phyloP scores from a whole-genome alignment of 2,888 invertebrate genomes.

The Oscheius myriophilus region DNA sequence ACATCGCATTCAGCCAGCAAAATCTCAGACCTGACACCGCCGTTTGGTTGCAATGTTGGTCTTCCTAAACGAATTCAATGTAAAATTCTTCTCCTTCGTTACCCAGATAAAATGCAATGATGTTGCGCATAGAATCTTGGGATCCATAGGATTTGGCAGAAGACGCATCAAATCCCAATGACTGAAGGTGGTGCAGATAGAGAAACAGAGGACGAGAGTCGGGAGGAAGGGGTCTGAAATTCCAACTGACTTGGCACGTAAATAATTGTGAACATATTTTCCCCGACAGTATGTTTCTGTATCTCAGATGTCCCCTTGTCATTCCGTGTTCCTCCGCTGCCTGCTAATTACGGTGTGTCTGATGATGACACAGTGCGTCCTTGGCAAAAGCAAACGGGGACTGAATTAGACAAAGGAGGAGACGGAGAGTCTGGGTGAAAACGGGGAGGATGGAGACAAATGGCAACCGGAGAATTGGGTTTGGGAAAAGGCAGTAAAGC shows the following conservation, averaged over 20 bases:
- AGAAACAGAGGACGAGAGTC: constrained; percentile 13
- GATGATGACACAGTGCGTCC: not conserved
- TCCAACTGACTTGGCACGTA: not conserved
- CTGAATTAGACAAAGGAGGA: not conserved
- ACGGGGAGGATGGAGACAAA: not conserved
- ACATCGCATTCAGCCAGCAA: constrained; percentile 45
- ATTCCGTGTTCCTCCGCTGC: not conserved
- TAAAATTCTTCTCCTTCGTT: not conserved
- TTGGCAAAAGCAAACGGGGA: not conserved
- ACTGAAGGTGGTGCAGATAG: constrained; percentile 1
- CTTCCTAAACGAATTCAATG: constrained; percentile 13
- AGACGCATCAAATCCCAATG: constrained; percentile 19
- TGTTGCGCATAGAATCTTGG: constrained; percentile 6
- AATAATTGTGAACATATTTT: too few species aligned
- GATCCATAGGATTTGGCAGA: constrained; percentile 9
- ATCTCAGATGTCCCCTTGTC: too few species aligned
- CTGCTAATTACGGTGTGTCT: not conserved
- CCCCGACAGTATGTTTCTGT: too few species aligned
- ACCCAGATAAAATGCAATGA: constrained; percentile 30
- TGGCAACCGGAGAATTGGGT: too few species aligned
- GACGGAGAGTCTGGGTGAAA: not conserved
- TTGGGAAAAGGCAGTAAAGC: too few species aligned
- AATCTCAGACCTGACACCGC: constrained; percentile 33
- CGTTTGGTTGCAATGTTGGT: constrained; percentile 9
- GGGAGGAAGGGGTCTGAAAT: not conserved